phyloP scores from a whole-genome alignment of 2,888 invertebrate genomes.

The Pseudanteris insignis region DNA sequence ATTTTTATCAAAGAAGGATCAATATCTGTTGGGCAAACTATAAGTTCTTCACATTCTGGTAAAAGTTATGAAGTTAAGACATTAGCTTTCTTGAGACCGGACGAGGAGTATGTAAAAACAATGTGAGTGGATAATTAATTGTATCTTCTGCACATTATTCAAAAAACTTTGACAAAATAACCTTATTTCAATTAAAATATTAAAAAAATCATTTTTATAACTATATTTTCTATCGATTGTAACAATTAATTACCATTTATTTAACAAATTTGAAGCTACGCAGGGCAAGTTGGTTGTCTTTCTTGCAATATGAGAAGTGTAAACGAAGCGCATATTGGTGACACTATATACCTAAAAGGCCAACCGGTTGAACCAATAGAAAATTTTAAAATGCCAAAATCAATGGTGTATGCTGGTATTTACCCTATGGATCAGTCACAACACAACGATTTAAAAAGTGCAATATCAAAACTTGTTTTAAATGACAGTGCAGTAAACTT shows the following conservation, averaged over 20 bases:
- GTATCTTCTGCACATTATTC: constrained; percentile 5
- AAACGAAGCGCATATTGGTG: constrained; percentile 80
- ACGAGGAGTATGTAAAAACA: constrained; percentile 73
- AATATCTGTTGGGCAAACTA: constrained; percentile 77
- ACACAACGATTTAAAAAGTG: constrained; percentile 76
- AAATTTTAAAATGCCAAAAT: constrained; percentile 75
- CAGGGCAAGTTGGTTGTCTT: constrained; percentile 94
- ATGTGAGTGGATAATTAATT: constrained; percentile 71
- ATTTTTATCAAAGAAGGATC: constrained; percentile 82
- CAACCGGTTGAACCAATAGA: constrained; percentile 70
- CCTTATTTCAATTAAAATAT: too few relatives aligned
- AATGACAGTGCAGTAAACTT: constrained; percentile 95
- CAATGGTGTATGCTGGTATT: constrained; percentile 88
- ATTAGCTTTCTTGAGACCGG: constrained; percentile 82
- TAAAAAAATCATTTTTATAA: too few relatives aligned
- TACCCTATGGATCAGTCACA: constrained; percentile 93
- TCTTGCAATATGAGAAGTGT: constrained; percentile 81
- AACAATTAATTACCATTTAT: too few relatives aligned
- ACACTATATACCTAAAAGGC: constrained; percentile 72
- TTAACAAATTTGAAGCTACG: constrained; percentile 70
- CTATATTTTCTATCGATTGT: too few relatives aligned
- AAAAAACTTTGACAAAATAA: too few relatives aligned
- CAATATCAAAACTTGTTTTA: constrained; percentile 90
- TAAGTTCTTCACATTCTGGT: constrained; percentile 76
- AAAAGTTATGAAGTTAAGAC: constrained; percentile 83